phyloP scores from a whole-genome alignment of 2,797 vertebrate species.

The Manis crassicaudata region DNA sequence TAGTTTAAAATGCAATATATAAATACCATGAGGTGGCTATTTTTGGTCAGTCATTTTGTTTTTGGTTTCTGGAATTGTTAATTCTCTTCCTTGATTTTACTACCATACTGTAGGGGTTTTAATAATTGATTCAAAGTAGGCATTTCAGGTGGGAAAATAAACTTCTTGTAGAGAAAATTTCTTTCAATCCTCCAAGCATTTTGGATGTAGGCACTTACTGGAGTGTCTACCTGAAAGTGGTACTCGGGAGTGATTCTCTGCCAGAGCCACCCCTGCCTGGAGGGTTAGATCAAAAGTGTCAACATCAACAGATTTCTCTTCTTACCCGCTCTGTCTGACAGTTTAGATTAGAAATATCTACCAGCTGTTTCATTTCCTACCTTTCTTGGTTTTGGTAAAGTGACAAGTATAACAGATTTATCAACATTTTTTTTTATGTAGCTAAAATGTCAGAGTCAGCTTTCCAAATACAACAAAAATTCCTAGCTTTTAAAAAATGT shows the following conservation, averaged over 20 bases:
- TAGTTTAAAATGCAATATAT: not conserved
- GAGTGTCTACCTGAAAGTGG: not conserved
- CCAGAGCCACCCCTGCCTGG: not conserved
- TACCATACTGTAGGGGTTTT: not conserved
- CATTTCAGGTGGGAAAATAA: not conserved
- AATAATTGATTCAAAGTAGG: not conserved
- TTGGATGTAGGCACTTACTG: not conserved
- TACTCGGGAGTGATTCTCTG: not conserved
- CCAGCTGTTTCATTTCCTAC: slow-evolving; percentile 71
- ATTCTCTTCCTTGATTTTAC: not conserved
- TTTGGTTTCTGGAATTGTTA: not conserved
- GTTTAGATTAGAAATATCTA: slow-evolving; percentile 70
- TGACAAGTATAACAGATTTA: slow-evolving; percentile 73
- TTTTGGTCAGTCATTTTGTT: not conserved
- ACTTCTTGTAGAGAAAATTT: not conserved
- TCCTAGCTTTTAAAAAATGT: not conserved
- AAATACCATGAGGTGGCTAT: not conserved
- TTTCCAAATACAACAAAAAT: slow-evolving; percentile 57
- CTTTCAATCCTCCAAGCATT: not conserved
- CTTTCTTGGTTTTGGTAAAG: slow-evolving; percentile 66
- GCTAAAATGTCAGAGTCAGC: slow-evolving; percentile 65
- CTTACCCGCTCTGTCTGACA: slow-evolving; percentile 33
- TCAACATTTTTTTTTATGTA: slow-evolving; percentile 65
- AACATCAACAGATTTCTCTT: slow-evolving; percentile 56
- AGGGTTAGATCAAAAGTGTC: slow-evolving; percentile 48